A percentile compares a stretch with the other conserved stretches of the same genome.
phyloP scores from a whole-genome alignment of 2,797 vertebrate genomes.

The Lacerta agilis region DNA sequence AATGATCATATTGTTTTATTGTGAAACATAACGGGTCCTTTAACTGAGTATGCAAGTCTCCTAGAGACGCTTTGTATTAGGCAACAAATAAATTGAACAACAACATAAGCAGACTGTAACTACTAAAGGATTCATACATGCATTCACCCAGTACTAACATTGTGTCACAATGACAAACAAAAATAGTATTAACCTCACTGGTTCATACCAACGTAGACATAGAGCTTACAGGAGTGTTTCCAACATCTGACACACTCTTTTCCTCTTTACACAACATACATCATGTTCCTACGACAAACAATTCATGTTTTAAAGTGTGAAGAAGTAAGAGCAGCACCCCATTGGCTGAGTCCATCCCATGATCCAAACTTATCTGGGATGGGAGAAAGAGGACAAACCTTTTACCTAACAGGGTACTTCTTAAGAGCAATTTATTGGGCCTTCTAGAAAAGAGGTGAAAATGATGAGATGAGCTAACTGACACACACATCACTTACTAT shows the following conservation, averaged over 20 bases:
- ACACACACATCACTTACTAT: conserved; percentile 79
- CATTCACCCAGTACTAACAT: not conserved
- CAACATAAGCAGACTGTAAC: not conserved
- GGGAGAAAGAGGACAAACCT: too few relatives aligned
- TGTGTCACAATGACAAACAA: not conserved
- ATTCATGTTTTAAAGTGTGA: not conserved
- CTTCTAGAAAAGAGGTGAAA: not conserved
- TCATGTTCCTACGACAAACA: not conserved
- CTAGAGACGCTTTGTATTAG: too few relatives aligned
- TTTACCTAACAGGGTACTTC: too few relatives aligned
- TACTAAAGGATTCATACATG: not conserved
- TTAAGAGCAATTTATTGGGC: not conserved
- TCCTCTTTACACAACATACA: not conserved
- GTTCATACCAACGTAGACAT: not conserved
- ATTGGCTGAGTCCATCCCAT: too few relatives aligned
- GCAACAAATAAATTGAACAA: too few relatives aligned
- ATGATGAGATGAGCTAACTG: too few relatives aligned
- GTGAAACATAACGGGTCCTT: too few relatives aligned
- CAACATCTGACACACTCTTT: not conserved
- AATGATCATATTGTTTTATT: too few relatives aligned
- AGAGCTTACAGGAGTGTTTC: not conserved
- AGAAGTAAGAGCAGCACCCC: not conserved
- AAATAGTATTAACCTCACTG: not conserved
- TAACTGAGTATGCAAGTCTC: too few relatives aligned
- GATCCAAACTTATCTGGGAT: too few relatives aligned